These are phyloP conservation scores for Danio tinwini DNA, from an alignment of 2,797 vertebrate genomes.

Conservation along the genomic window DNA sequence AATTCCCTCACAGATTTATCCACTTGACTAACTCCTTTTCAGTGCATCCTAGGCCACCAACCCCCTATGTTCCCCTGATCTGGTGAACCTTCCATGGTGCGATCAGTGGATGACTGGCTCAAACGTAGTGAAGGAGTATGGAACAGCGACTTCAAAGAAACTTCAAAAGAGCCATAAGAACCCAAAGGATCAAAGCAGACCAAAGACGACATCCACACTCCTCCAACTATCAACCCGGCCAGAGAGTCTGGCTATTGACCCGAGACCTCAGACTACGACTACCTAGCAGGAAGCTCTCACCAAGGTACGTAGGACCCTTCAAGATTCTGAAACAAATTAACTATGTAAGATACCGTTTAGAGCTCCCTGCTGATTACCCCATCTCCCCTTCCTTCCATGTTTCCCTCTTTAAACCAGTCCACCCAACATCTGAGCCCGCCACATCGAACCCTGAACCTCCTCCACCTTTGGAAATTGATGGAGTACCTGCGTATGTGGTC, in stretches of 20 bases:
- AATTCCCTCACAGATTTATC: background rate
- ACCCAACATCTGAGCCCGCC: too few species aligned
- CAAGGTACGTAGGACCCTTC: background rate
- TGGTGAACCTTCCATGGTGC: background rate
- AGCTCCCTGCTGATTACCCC: background rate
- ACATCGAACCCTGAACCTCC: too few species aligned
- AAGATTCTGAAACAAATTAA: background rate
- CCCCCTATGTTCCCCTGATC: too few species aligned
- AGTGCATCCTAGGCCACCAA: too few species aligned
- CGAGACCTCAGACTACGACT: background rate
- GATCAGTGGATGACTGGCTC: background rate
- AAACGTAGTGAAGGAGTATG: background rate
- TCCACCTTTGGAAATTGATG: too few species aligned
- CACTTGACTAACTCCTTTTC: too few species aligned
- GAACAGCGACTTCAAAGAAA: background rate
- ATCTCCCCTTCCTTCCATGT: too few species aligned
- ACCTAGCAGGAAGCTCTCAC: background rate
- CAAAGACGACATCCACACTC: background rate
- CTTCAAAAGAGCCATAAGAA: background rate
- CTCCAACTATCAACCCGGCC: background rate
- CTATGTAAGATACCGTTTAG: background rate
- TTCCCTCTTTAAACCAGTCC: too few species aligned
- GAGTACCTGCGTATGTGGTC: too few species aligned
- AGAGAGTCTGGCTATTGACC: background rate
- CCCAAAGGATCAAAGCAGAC: background rate